Conservation (phyloP, 2,797 vertebrate genomes). For the Denticeps clupeoides region DNA sequence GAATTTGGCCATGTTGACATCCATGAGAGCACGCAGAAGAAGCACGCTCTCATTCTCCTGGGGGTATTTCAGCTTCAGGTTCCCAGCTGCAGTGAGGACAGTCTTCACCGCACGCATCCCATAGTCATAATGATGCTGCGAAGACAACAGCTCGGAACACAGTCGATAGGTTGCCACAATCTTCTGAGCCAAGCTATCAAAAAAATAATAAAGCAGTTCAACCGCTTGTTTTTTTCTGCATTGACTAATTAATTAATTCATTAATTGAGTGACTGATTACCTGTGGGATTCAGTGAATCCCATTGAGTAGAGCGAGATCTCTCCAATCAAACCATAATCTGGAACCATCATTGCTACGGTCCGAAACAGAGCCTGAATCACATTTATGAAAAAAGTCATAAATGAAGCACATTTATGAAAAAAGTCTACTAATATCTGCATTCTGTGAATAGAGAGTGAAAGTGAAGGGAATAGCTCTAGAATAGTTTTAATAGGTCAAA, state of each 20-base stretch:
- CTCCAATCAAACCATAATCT: slow-evolving; percentile 86
- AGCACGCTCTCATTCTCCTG: slow-evolving; percentile 72
- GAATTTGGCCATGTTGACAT: slow-evolving; percentile 94
- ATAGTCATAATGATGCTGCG: slow-evolving; percentile 88
- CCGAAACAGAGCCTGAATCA: slow-evolving; percentile 75
- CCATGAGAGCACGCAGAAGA: slow-evolving; percentile 76
- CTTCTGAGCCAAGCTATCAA: slow-evolving; percentile 77
- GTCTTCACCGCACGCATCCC: slow-evolving; percentile 93
- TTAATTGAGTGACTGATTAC: slow-evolving; percentile 40
- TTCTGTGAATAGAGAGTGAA: too few species aligned
- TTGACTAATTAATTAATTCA: background rate
- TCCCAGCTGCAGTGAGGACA: slow-evolving; percentile 85
- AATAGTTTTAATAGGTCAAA: too few species aligned
- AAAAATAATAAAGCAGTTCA: background rate
- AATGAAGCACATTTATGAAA: too few species aligned
- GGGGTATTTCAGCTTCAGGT: slow-evolving; percentile 82
- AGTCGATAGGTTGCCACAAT: slow-evolving; percentile 90
- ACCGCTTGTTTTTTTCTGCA: background rate
- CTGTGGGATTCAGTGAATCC: slow-evolving; percentile 88
- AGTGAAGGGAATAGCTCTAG: too few species aligned
- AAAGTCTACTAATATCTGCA: too few species aligned
- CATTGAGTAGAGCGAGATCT: slow-evolving; percentile 93
- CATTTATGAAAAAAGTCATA: slow-evolving; percentile 4
- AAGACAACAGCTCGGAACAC: slow-evolving; percentile 86
- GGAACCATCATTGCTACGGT: slow-evolving; percentile 97